phyloP scores from a whole-genome alignment of 1,140 invertebrate species.

The Drosophila chauvacae region DNA sequence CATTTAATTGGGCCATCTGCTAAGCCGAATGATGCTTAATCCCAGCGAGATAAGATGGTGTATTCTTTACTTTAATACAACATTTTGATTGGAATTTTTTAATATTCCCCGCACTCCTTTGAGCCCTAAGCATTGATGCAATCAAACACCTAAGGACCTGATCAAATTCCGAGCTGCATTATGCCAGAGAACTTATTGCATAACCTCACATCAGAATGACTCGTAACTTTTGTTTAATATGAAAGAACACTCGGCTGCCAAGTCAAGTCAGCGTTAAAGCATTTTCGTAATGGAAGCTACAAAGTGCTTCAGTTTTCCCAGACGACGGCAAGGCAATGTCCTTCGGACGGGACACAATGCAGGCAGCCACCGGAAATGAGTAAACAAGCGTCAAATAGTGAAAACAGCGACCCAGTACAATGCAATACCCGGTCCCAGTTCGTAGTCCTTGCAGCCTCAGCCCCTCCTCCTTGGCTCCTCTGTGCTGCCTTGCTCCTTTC shows the following conservation, averaged over 20 bases:
- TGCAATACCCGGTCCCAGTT: conserved; percentile 40
- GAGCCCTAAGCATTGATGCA: no score
- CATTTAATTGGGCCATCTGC: conserved; percentile 2
- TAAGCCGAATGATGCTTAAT: background rate
- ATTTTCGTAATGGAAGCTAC: conserved; percentile 44
- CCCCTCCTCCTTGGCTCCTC: conserved; percentile 6
- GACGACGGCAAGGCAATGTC: conserved; percentile 28
- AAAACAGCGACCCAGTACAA: conserved; percentile 65
- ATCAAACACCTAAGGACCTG: background rate
- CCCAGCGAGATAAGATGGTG: background rate
- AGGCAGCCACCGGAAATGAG: conserved; percentile 76
- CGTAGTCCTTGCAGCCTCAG: conserved; percentile 18
- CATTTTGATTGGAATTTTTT: background rate
- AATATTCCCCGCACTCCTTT: background rate
- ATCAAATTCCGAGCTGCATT: background rate
- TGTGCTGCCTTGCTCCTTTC: conserved; percentile 17
- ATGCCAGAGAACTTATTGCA: background rate
- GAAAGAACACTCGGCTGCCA: conserved; percentile 21
- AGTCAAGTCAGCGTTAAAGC: conserved; percentile 30
- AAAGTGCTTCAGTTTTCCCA: conserved; percentile 29
- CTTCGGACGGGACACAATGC: conserved; percentile 48
- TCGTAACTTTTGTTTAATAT: conserved; percentile 17
- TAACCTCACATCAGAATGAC: background rate
- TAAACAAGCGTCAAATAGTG: conserved; percentile 83
- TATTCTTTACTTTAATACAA: no score